Evolutionary conservation across 92 coral and sea anemone species (phyloP).

Genomic region (Umimayanthus chanpuru): DNA sequence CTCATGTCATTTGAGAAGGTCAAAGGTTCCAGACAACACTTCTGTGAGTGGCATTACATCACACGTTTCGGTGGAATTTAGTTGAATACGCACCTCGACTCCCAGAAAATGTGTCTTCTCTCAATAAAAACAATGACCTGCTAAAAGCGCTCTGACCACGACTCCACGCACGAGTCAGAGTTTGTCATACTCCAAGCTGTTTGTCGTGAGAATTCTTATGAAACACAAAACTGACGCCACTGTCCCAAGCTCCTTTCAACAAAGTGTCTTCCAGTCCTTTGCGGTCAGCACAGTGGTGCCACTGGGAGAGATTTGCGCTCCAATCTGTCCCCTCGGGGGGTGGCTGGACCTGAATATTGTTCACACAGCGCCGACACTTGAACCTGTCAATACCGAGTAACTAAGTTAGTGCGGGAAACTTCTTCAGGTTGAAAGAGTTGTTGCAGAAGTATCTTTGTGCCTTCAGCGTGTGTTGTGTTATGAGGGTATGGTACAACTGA

Average conservation of each 20-base stretch:
- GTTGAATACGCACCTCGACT: no score
- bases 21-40: neutral
- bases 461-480: neutral
- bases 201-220: constrained; percentile 94
- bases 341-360: constrained; percentile 91
- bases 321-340: constrained; percentile 84
- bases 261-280: constrained; percentile 84
- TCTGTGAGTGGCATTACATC: no score
- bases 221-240: constrained; percentile 93
- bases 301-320: constrained; percentile 82
- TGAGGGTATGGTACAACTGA: no score
- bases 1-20: no score
- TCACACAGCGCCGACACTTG: constrained; percentile 92
- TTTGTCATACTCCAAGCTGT: constrained; percentile 72
- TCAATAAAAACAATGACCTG: neutral
- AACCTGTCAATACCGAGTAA: constrained; percentile 51
- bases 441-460: neutral
- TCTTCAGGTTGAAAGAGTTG: no score
- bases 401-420: neutral
- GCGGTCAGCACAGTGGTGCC: constrained; percentile 93
- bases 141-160: neutral
- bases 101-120: neutral
- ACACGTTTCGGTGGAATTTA: no score
- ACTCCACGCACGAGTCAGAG: neutral
- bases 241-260: constrained; percentile 88